A percentile compares a stretch with the other conserved stretches of the same genome.
These are phyloP conservation scores for Trichonephila inaurata DNA, from an alignment of 1,140 invertebrate genomes.

Conservation along the genomic window DNA sequence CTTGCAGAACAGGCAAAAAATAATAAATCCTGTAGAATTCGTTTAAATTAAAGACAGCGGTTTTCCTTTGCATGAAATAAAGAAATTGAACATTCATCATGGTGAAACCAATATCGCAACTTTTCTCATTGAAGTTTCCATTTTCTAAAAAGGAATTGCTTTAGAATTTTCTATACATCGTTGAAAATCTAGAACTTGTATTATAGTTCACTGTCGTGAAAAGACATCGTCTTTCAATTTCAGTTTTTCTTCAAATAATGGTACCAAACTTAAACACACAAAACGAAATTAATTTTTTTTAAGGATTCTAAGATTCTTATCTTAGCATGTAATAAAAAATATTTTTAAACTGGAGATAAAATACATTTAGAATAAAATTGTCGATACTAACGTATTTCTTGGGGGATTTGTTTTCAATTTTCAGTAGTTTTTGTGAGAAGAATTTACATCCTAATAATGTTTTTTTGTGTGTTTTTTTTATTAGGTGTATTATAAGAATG, in stretches of 20 bases:
- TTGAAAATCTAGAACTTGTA: neutral
- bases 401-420: too few relatives aligned
- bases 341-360: neutral
- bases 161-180: neutral
- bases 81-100: neutral
- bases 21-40: neutral
- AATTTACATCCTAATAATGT: too few relatives aligned
- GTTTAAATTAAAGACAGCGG: neutral
- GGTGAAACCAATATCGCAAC: neutral
- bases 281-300: neutral
- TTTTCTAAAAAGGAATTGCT: constrained; percentile 4
- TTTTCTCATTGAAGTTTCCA: constrained; percentile 13
- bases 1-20: neutral
- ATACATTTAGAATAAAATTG: neutral
- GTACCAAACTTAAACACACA: neutral
- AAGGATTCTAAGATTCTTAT: neutral
- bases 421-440: too few relatives aligned
- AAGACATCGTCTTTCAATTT: neutral
- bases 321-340: neutral
- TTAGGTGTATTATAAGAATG: too few relatives aligned
- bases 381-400: too few relatives aligned
- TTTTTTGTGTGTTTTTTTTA: too few relatives aligned
- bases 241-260: neutral
- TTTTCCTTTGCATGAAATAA: neutral
- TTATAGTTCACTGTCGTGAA: neutral